phyloP scores from a whole-genome alignment of 1,140 invertebrate species.

The Pantala flavescens region DNA sequence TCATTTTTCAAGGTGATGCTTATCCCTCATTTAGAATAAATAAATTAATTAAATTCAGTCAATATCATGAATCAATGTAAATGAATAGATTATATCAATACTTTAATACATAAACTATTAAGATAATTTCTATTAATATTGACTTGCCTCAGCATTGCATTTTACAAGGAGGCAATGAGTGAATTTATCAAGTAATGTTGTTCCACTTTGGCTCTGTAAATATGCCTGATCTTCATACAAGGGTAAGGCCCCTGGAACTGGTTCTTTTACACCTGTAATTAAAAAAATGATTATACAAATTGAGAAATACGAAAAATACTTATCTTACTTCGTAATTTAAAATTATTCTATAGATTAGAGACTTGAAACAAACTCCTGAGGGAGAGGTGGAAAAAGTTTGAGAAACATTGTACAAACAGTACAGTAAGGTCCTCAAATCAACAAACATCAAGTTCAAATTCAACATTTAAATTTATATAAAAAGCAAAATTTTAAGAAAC shows the following conservation, averaged over 20 bases:
- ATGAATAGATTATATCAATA: neutral
- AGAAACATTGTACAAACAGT: too few species aligned
- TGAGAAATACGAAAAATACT: too few species aligned
- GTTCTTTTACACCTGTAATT: conserved; percentile 27
- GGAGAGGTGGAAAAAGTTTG: too few species aligned
- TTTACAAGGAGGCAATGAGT: conserved; percentile 92
- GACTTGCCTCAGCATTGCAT: conserved; percentile 71
- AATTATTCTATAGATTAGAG: too few species aligned
- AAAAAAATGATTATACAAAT: neutral
- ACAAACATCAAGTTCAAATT: too few species aligned
- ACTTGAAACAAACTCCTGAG: too few species aligned
- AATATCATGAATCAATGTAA: neutral
- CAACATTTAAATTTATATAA: too few species aligned
- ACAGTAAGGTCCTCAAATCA: too few species aligned
- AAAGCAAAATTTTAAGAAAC: too few species aligned
- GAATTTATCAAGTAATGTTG: conserved; percentile 93
- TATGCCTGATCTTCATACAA: conserved; percentile 61
- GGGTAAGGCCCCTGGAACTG: neutral
- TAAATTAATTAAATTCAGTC: conserved; percentile 11
- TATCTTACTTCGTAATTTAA: too few species aligned
- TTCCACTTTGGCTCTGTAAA: conserved; percentile 77
- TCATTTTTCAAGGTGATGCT: too few species aligned
- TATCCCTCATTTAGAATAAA: too few species aligned
- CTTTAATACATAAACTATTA: conserved; percentile 13
- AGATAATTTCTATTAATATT: conserved; percentile 16